phyloP scores from a whole-genome alignment of 2,888 invertebrate species.

The Heliconius sara region DNA sequence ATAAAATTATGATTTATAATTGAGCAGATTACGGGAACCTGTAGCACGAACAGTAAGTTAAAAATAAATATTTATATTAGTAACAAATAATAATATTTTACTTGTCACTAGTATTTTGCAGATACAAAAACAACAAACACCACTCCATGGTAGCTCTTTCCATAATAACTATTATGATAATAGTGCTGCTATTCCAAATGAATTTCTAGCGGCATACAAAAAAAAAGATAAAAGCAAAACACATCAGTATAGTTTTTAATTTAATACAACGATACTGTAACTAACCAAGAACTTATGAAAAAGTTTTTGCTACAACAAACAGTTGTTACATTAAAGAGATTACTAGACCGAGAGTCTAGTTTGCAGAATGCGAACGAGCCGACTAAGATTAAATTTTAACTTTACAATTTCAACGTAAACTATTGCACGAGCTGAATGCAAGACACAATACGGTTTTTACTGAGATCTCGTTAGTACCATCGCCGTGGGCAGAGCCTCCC shows the following conservation, averaged over 20 bases:
- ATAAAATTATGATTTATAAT: too few relatives aligned
- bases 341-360: conserved; percentile 35
- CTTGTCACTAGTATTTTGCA: neutral
- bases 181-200: conserved; percentile 16
- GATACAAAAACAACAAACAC: neutral
- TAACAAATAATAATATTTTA: neutral
- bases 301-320: conserved; percentile 28
- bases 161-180: conserved; percentile 20
- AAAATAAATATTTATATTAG: neutral
- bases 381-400: conserved; percentile 43
- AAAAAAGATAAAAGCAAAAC: conserved; percentile 22
- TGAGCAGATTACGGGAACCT: too few relatives aligned
- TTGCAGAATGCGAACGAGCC: conserved; percentile 28
- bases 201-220: conserved; percentile 21
- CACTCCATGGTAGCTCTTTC: conserved; percentile 3
- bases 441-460: conserved; percentile 64
- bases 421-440: conserved; percentile 62
- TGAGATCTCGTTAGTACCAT: conserved; percentile 71
- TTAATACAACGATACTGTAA: conserved; percentile 26
- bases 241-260: conserved; percentile 22
- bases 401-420: conserved; percentile 50
- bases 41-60: too few relatives aligned
- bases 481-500: conserved; percentile 57
- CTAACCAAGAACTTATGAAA: conserved; percentile 21
- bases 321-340: conserved; percentile 32